Evolutionary conservation across 2,113 vertebrate species (phyloP), one percentile per base, ranked within the genome.

Genomic region (Hirundichthys speculiger): DNA sequence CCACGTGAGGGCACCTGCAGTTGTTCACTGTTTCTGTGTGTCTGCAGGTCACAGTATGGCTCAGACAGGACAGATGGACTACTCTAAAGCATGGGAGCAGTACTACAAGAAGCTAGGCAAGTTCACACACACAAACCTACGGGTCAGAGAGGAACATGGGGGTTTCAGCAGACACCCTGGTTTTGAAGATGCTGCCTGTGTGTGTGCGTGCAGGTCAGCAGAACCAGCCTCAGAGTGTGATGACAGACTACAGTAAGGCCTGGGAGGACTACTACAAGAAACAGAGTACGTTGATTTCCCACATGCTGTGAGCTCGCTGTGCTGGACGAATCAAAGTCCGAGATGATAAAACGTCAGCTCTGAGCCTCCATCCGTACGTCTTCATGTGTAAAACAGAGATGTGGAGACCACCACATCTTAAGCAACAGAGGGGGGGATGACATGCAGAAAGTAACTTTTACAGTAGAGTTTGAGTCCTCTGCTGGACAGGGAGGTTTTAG

Each of bases 261-360:
- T 96, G 95, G 96, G 94, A 95, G 77, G 95, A 95, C 79, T 96
- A 95, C 92, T 96, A 95, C 93, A 96, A 95, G 82, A 96, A 96
- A 69, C 95, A 94, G 89, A 94, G 95, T 96, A 90, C 82, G 94
- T 34, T 34, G 6, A 3, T 3, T 27, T n/a, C n/a, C 25, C 25
- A 27, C 25, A 4, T 3, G 25, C 25, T 27, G 25, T 27, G 6
- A 34, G 30, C 30, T 10, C 3, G 9, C 2, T 10, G 30, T 34
- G 30, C 11, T 6, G n/a, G n/a, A n/a, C n/a, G n/a, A n/a, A n/a
- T n/a, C n/a, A n/a, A n/a, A n/a, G n/a, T n/a, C n/a, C n/a, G n/a
- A n/a, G n/a, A n/a, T n/a, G n/a, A n/a, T n/a, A n/a, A n/a, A n/a
- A n/a, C n/a, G n/a, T n/a, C n/a, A n/a, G n/a, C n/a, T n/a, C n/a